Percentiles rank a stretch among this genome's conserved stretches.
phyloP scores from a whole-genome alignment of 2,888 invertebrate species.

The Lingula anatina region DNA sequence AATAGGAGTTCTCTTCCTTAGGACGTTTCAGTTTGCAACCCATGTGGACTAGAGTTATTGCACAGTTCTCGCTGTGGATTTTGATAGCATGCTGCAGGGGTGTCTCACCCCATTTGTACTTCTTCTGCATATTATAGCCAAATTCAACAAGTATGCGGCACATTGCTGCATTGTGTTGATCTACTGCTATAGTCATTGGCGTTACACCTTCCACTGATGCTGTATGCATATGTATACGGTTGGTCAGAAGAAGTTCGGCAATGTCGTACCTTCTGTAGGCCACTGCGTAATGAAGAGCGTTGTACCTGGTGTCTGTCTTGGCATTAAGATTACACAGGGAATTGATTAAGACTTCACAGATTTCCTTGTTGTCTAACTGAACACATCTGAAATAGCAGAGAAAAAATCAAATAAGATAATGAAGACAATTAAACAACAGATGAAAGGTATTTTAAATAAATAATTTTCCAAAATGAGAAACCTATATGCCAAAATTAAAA shows the following conservation, averaged over 20 bases:
- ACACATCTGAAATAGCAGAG: slow-evolving; percentile 28
- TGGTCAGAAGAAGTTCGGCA: slow-evolving; percentile 30
- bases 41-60: slow-evolving; percentile 36
- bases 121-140: slow-evolving; percentile 37
- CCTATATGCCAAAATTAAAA: no score
- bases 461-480: background rate
- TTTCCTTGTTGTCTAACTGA: slow-evolving; percentile 32
- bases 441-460: background rate
- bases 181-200: slow-evolving; percentile 41
- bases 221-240: slow-evolving; percentile 27
- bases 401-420: background rate
- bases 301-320: slow-evolving; percentile 32
- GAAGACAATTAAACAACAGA: background rate
- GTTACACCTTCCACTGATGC: slow-evolving; percentile 35
- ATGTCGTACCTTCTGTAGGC: slow-evolving; percentile 36
- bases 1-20: slow-evolving; percentile 23
- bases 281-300: slow-evolving; percentile 39
- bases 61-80: slow-evolving; percentile 35
- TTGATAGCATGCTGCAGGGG: slow-evolving; percentile 40
- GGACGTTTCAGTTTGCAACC: slow-evolving; percentile 28
- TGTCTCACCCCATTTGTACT: slow-evolving; percentile 36
- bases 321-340: slow-evolving; percentile 37
- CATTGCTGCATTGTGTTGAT: slow-evolving; percentile 36
- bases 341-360: slow-evolving; percentile 35
- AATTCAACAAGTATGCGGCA: slow-evolving; percentile 29